phyloP scores from a whole-genome alignment of 2,888 invertebrate species.

The Pyrocoelia pectoralis region DNA sequence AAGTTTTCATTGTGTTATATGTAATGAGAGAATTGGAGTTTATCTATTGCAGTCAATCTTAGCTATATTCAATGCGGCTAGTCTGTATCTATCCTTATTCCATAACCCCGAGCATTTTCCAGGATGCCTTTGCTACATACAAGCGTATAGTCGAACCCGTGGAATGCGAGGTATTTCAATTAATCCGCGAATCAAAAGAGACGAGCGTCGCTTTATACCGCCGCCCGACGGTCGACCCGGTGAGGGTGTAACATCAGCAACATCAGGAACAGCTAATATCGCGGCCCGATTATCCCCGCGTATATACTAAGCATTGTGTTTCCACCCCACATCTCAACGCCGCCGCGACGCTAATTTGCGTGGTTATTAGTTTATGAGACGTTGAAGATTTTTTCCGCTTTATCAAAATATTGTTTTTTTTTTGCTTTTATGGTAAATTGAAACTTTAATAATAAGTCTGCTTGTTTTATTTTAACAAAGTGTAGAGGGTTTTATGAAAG shows the following conservation, averaged over 20 bases:
- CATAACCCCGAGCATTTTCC: slow-evolving; percentile 47
- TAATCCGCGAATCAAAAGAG: slow-evolving; percentile 62
- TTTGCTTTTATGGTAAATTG: slow-evolving; percentile 4
- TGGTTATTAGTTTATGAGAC: slow-evolving; percentile 42
- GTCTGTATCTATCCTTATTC: slow-evolving; percentile 44
- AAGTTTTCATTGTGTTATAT: slow-evolving; percentile 24
- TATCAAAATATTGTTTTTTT: slow-evolving; percentile 16
- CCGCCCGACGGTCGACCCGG: slow-evolving; percentile 42
- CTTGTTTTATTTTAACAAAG: not conserved
- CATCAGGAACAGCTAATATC: slow-evolving; percentile 46
- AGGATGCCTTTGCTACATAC: slow-evolving; percentile 49
- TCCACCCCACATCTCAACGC: slow-evolving; percentile 35
- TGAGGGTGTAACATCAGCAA: slow-evolving; percentile 43
- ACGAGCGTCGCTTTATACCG: slow-evolving; percentile 56
- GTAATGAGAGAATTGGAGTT: slow-evolving; percentile 35
- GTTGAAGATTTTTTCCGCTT: slow-evolving; percentile 23
- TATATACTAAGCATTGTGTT: slow-evolving; percentile 41
- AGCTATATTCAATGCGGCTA: slow-evolving; percentile 20
- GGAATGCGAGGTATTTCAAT: slow-evolving; percentile 62
- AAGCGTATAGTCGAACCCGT: slow-evolving; percentile 52
- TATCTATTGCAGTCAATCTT: slow-evolving; percentile 39
- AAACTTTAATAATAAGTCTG: slow-evolving; percentile 12
- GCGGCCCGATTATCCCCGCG: slow-evolving; percentile 46
- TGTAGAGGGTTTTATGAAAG: not conserved
- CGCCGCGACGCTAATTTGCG: slow-evolving; percentile 45